A percentile compares a stretch with the other conserved stretches of the same genome.
These are phyloP conservation scores for Echiichthys vipera DNA, from an alignment of 2,797 vertebrate genomes.

Conservation along the genomic window DNA sequence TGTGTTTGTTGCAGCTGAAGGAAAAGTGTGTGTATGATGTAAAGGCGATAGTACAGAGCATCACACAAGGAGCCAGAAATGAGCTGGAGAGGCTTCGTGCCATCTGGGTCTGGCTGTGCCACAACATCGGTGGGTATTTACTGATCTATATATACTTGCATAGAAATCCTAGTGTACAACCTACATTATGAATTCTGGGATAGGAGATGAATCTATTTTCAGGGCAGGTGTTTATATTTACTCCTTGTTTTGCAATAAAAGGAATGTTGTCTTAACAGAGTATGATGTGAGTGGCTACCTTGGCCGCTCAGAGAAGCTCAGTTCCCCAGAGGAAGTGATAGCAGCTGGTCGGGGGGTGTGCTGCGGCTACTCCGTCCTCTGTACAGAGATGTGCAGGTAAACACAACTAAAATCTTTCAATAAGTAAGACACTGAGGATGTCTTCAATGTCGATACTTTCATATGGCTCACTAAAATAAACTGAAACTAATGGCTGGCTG, in stretches of 20 bases:
- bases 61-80: conserved; percentile 78
- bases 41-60: conserved; percentile 72
- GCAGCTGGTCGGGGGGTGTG: conserved; percentile 83
- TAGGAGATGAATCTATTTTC: background rate
- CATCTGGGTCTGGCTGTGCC: conserved; percentile 89
- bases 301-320: conserved; percentile 83
- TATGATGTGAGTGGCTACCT: conserved; percentile 86
- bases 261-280: conserved; percentile 57
- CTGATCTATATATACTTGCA: background rate
- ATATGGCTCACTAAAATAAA: background rate
- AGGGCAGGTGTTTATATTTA: background rate
- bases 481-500: background rate
- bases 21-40: conserved; percentile 69
- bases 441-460: too few relatives aligned
- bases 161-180: background rate
- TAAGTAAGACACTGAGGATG: background rate
- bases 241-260: background rate
- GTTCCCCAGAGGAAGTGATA: conserved; percentile 83
- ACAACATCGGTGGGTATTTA: conserved; percentile 84
- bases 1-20: conserved; percentile 77
- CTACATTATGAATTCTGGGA: background rate
- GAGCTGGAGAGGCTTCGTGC: conserved; percentile 85
- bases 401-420: background rate
- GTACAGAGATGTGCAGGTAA: conserved; percentile 88
- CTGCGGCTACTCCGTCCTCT: conserved; percentile 85